Conservation (phyloP, 2,113 vertebrate genomes). For the Xiphophorus hellerii region DNA sequence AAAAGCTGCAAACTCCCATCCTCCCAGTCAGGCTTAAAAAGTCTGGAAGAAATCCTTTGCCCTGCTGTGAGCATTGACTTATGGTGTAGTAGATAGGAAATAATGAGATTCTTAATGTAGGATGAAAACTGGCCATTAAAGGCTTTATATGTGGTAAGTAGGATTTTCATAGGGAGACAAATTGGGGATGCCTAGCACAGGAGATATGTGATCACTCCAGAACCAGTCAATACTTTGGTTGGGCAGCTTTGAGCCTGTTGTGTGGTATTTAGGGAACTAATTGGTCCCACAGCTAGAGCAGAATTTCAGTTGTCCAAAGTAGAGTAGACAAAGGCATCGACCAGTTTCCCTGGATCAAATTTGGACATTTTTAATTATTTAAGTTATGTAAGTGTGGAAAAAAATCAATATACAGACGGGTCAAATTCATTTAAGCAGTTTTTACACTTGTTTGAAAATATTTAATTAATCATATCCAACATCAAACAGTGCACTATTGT, state of each 20-base stretch:
- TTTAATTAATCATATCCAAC: too few relatives aligned
- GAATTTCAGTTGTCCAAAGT: neutral
- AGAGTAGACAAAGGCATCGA: neutral
- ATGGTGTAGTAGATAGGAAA: neutral
- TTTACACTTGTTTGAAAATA: too few relatives aligned
- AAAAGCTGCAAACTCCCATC: neutral
- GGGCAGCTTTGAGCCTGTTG: neutral
- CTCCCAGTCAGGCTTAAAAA: neutral
- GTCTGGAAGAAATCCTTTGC: neutral
- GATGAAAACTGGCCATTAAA: neutral
- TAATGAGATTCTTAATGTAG: neutral
- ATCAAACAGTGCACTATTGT: too few relatives aligned
- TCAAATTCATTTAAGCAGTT: too few relatives aligned
- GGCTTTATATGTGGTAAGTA: neutral
- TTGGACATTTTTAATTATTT: neutral
- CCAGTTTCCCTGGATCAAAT: neutral
- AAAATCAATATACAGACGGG: too few relatives aligned
- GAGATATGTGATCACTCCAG: neutral
- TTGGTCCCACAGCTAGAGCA: neutral
- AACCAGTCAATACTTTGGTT: neutral
- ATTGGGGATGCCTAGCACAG: neutral
- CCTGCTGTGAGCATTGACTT: neutral
- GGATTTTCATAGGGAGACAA: neutral
- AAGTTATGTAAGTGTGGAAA: neutral
- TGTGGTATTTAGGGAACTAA: neutral